Base-by-base conservation (phyloP, 35 echinoderm and acorn worm genomes). In the Apostichopus japonicus region DNA sequence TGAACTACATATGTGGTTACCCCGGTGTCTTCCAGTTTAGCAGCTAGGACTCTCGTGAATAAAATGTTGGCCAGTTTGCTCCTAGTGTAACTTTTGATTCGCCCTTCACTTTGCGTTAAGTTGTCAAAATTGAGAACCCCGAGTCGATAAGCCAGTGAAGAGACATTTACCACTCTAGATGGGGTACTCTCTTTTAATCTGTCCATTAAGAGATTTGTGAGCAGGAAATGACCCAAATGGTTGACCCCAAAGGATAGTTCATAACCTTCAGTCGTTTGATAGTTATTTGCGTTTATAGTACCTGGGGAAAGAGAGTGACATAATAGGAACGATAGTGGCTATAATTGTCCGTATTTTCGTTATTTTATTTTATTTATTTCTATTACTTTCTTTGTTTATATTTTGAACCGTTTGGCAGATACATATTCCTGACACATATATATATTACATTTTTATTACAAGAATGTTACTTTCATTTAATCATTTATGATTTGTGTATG, bases 191-290 rank as follows among this genome's bases (percentile, higher is more conserved):
- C 86, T 78, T 94, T 92, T 7, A 98, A 95, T 23, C 92, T 94
- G 8, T 90, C 90, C 91, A 98, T 22, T 27, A 98, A 72, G 55
- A 98, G 93, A 72, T 90, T 96, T 13, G 94, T 96, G 19, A 98
- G 93, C 15, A 98, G 91, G 78, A 98, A 98, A 79, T 98, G 97
- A 6, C 97, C 97, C n/a, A 98, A 87, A 53, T 98, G 94, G 65
- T 98, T 98, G 24, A 95, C 94, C 19, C 97, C 94, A 59, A 98
- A 98, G 15, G 91, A 86, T 59, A 98, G 83, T 62, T 98, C 97
- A 79, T 96, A 92, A 15, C 97, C 97, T 23, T 98, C 97, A 24
- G 72, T 94, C 10, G 97, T 98, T 23, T 83, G 87, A 5, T 86
- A 56, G 19, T 77, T 92, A 17, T 90, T 92, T 53, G 94, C 87